Evolutionary conservation across 2,797 vertebrate species (phyloP).

Genomic region (Crotalus adamanteus): DNA sequence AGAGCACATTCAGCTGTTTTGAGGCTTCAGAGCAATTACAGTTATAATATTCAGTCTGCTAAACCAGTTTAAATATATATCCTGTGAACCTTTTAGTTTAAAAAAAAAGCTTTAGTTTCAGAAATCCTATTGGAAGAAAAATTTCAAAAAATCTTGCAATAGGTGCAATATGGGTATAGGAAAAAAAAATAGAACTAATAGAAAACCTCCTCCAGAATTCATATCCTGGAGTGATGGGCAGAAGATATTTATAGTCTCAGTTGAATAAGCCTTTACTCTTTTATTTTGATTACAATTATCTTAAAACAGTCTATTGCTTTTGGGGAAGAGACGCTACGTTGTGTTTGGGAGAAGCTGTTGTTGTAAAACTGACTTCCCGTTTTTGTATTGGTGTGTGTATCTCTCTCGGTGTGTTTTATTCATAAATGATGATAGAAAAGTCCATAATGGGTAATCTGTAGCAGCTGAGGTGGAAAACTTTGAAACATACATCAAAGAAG

Average conservation of each 20-base stretch:
- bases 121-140: not conserved
- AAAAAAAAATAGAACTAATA: not conserved
- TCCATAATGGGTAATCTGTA: slow-evolving; percentile 43
- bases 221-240: not conserved
- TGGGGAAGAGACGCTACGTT: slow-evolving; percentile 9
- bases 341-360: not conserved
- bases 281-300: not conserved
- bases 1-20: not conserved
- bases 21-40: not conserved
- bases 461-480: slow-evolving; percentile 48
- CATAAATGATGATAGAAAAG: slow-evolving; percentile 40
- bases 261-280: not conserved
- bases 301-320: not conserved
- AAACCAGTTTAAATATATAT: not conserved
- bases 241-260: not conserved
- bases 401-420: not conserved
- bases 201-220: not conserved
- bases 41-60: not conserved
- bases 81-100: not conserved
- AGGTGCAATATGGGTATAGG: not conserved
- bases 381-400: slow-evolving; percentile 21
- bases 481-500: slow-evolving; percentile 55
- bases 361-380: slow-evolving; percentile 4
- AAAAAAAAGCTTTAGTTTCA: not conserved
- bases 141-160: not conserved